These are phyloP conservation scores for Ochropacha duplaris DNA, from an alignment of 2,888 invertebrate species.

Conservation along the genomic window DNA sequence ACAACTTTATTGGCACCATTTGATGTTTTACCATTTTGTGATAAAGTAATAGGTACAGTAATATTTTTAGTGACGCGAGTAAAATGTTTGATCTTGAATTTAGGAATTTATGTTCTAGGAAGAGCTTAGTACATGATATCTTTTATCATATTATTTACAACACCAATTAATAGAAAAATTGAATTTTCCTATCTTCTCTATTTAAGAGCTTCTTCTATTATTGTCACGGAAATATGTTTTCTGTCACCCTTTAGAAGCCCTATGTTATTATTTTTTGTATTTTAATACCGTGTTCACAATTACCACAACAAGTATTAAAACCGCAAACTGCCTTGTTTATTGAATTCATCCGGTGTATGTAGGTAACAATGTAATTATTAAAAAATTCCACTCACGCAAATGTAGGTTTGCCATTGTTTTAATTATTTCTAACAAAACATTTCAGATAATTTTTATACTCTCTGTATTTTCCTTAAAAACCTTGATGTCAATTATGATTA, in stretches of 20 bases:
- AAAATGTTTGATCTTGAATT: not conserved
- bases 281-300: slow-evolving; percentile 11
- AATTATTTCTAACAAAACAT: not conserved
- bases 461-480: not conserved
- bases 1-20: not conserved
- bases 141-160: not conserved
- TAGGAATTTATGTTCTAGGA: not conserved
- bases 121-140: no score
- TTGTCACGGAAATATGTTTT: not conserved
- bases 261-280: not conserved
- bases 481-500: not conserved
- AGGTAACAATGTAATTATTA: slow-evolving; percentile 13
- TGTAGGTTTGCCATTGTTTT: slow-evolving; percentile 1
- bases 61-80: not conserved
- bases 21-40: not conserved
- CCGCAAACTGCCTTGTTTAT: slow-evolving; percentile 40
- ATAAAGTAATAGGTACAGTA: not conserved
- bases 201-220: no score
- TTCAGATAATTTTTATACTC: not conserved
- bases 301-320: slow-evolving; percentile 35
- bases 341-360: slow-evolving; percentile 37
- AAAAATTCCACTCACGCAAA: not conserved
- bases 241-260: not conserved
- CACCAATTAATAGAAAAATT: no score
- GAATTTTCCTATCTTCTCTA: no score